These are phyloP conservation scores for Syndactyla subalaris DNA, from an alignment of 2,797 vertebrate species.

Conservation along the genomic window DNA sequence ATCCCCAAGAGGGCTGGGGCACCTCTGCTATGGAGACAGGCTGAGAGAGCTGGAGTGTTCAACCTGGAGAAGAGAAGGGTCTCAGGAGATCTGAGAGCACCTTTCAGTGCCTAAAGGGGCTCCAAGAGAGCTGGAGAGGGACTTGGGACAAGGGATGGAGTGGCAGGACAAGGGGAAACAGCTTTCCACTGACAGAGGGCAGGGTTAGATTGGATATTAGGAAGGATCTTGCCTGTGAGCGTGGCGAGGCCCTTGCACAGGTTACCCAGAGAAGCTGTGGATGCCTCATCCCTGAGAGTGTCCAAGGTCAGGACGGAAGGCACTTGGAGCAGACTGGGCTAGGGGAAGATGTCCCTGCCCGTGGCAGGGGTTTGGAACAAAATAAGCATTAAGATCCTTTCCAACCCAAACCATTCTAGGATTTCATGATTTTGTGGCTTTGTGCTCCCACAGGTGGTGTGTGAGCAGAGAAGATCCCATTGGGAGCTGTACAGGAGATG, in stretches of 20 bases:
- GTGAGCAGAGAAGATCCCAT: neutral
- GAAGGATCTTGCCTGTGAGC: neutral
- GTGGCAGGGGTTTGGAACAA: neutral
- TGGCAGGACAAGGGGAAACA: too few species aligned
- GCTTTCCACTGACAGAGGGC: neutral
- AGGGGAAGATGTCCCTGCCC: neutral
- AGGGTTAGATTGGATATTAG: too few species aligned
- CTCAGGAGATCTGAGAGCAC: neutral
- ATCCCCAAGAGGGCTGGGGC: neutral
- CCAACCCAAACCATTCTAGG: neutral
- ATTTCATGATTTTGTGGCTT: neutral
- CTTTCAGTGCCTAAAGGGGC: neutral
- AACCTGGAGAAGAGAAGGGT: neutral
- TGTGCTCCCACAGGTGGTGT: neutral
- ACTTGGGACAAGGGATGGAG: neutral
- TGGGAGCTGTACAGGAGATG: accelerated
- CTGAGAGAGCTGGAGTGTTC: neutral
- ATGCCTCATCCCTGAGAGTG: neutral
- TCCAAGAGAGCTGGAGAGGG: neutral
- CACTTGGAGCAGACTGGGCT: accelerated
- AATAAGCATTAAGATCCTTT: neutral
- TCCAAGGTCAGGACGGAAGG: accelerated
- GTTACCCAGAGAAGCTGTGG: neutral
- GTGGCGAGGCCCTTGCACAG: accelerated
- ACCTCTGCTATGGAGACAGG: neutral